A percentile compares a stretch with the other conserved stretches of the same genome.
phyloP scores from a whole-genome alignment of 2,113 vertebrate genomes.

The Uropsilus gracilis region DNA sequence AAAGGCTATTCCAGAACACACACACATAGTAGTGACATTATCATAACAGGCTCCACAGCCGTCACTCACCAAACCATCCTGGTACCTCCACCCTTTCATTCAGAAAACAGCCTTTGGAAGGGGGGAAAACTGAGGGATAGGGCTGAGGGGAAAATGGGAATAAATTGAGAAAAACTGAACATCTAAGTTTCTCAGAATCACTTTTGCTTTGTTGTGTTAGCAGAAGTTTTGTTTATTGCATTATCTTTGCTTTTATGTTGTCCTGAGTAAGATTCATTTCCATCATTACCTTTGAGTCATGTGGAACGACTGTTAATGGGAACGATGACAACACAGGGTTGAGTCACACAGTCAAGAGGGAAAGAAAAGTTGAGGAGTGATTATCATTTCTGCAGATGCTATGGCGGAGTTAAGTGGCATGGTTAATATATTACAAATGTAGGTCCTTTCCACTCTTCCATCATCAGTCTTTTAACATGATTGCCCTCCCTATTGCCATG shows the following conservation, averaged over 20 bases:
- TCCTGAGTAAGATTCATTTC: constrained; percentile 17
- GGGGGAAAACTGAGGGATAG: neutral
- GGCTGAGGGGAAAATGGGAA: neutral
- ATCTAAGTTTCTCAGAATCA: neutral
- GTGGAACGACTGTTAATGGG: constrained; percentile 20
- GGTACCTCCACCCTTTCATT: neutral
- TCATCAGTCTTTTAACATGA: neutral
- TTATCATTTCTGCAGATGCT: constrained; percentile 46
- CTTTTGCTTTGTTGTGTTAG: neutral
- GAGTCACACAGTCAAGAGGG: constrained; percentile 37
- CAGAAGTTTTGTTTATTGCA: neutral
- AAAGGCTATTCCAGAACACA: constrained; percentile 64
- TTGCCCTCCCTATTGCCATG: neutral
- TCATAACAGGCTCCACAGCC: neutral
- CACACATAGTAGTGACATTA: constrained; percentile 44
- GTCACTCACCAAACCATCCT: neutral
- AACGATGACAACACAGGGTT: constrained; percentile 22
- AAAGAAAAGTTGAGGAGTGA: neutral
- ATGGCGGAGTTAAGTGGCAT: neutral
- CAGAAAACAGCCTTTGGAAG: constrained; percentile 36
- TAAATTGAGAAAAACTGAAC: neutral
- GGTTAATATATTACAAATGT: neutral
- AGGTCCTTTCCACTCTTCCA: neutral
- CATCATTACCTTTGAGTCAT: constrained; percentile 50
- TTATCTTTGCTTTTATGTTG: neutral